A percentile compares a stretch with the other conserved stretches of the same genome.
Conservation (phyloP, 2,113 vertebrate genomes). For the Xerus inauris region DNA sequence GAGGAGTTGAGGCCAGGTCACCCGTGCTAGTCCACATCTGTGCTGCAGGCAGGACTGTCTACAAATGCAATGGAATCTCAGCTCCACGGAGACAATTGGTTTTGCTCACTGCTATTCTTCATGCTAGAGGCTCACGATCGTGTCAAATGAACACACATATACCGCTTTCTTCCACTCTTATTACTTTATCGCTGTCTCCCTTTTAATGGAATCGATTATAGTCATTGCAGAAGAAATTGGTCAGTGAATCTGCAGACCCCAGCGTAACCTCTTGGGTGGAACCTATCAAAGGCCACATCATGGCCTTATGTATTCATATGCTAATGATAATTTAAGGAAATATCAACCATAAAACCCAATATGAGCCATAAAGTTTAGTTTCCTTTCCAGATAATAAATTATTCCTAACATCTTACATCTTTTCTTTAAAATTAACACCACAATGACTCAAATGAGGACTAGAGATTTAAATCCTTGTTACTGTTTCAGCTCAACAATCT, state of each 20-base stretch:
- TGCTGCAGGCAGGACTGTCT: neutral
- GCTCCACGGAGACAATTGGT: fast-evolving
- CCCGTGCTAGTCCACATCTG: neutral
- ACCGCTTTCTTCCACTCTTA: neutral
- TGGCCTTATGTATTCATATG: too few species aligned
- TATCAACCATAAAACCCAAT: neutral
- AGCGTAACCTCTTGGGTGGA: fast-evolving
- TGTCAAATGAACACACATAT: neutral
- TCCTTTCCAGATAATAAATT: neutral
- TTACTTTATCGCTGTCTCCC: too few species aligned
- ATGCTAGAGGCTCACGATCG: neutral
- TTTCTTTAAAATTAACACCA: neutral
- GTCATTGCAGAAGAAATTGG: fast-evolving
- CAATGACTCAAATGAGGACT: neutral
- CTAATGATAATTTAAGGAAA: neutral
- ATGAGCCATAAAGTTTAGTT: neutral
- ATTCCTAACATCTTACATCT: neutral
- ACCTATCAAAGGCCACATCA: neutral
- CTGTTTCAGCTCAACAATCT: neutral
- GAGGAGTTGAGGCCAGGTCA: neutral
- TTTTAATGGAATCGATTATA: neutral
- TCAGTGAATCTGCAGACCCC: too few species aligned
- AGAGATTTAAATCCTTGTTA: constrained; percentile 20
- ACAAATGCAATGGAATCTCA: neutral
- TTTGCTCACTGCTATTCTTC: neutral